Conservation (phyloP, 2,888 invertebrate species). For the Elaeidobius kamerunicus region DNA sequence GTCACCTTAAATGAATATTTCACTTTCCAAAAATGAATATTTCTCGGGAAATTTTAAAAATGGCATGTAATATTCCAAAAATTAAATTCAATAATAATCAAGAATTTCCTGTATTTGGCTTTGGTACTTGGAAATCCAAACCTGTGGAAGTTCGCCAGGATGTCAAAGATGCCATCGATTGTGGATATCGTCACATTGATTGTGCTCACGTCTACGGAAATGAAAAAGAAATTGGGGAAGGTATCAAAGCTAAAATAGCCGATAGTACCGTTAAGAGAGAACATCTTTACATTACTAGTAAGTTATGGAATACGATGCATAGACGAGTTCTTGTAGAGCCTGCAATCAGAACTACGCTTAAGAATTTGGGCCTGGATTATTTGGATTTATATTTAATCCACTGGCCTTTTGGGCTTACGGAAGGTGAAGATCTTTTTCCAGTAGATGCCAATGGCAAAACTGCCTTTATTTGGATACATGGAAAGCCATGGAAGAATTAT, state of each 20-base stretch:
- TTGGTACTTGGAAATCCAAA: too few species aligned
- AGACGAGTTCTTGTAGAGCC: slow-evolving; percentile 53
- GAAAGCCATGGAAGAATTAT: slow-evolving; percentile 66
- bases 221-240: slow-evolving; percentile 71
- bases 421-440: slow-evolving; percentile 35
- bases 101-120: too few species aligned
- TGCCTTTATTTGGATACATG: slow-evolving; percentile 64
- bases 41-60: too few species aligned
- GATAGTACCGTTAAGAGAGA: slow-evolving; percentile 59
- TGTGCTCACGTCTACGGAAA: slow-evolving; percentile 72
- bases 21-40: too few species aligned
- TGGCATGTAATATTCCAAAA: too few species aligned
- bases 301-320: slow-evolving; percentile 78
- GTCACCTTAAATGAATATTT: too few species aligned
- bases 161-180: not conserved
- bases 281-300: slow-evolving; percentile 66
- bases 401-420: slow-evolving; percentile 47
- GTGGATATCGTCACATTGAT: slow-evolving; percentile 65
- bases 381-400: slow-evolving; percentile 58
- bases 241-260: slow-evolving; percentile 39
- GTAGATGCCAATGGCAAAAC: slow-evolving; percentile 38
- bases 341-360: slow-evolving; percentile 48
- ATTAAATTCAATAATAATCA: too few species aligned
- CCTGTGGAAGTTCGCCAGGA: not conserved
- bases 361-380: slow-evolving; percentile 53